Evolutionary conservation across 2,797 vertebrate species (phyloP), one percentile per base, ranked within the genome.

Genomic region (Argyrosomus regius): DNA sequence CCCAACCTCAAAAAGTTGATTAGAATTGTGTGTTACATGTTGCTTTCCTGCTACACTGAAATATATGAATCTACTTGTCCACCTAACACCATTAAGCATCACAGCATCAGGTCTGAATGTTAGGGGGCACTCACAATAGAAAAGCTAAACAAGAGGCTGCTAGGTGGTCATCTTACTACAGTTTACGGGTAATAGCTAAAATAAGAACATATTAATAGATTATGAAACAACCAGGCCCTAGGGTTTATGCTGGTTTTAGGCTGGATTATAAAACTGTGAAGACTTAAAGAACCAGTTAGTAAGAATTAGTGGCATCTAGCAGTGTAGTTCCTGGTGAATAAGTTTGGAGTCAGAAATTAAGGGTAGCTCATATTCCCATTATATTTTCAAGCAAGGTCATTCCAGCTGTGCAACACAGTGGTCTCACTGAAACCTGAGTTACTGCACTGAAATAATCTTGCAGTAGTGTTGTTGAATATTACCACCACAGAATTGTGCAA

Each of bases 61-160:
- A 52, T 41, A 66, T 39, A 52, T 35, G 3, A 14, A 41, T 67
- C 8, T 22, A 24, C 35, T 54, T 18, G 18, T 69, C 20, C 12
- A 66, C 28, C 64, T 10, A 67, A 8, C 9, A 54, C 5, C 20
- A 65, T 17, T 22, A 43, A 43, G 10, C 6, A 59, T 31, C 28
- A 49, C 52, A 66, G 16, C 41, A 39, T 63, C 39, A 74, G 20
- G 31, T 59, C 22, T 66, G 11, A 31, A 35, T 53, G 64, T 53
- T 12, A 35, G 6, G 3, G 17, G 46, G 31, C 31, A 43, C 26
- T 60, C 17, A 50, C 50, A 46, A 46, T 4, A 14, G 46, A 17
- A 18, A 3, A 24, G 11, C 18, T 31, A 50, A 50, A 50, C 18
- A 50, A 50, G 18, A 14, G 12, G 22, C 22, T 16, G 24, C 54